A percentile compares a stretch with the other conserved stretches of the same genome.
Conservation (phyloP, 2,113 vertebrate species). For the Dinomys branickii region DNA sequence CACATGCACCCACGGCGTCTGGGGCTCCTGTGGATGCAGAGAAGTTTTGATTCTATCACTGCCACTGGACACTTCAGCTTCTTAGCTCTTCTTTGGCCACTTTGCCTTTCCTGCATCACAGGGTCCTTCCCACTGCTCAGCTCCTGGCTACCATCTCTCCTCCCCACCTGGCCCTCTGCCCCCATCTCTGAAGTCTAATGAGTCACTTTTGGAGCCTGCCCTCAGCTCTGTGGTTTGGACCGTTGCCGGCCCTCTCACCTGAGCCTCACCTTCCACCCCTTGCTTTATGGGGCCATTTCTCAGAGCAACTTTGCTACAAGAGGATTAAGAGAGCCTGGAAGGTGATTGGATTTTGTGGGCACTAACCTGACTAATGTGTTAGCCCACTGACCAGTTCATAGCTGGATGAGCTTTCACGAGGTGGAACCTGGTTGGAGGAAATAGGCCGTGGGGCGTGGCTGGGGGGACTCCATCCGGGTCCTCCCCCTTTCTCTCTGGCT, state of each 20-base stretch:
- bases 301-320: neutral
- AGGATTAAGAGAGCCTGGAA: neutral
- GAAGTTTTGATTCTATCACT: neutral
- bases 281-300: neutral
- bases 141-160: neutral
- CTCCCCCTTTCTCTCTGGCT: neutral
- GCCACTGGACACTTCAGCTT: neutral
- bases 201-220: neutral
- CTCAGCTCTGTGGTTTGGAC: neutral
- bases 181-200: neutral
- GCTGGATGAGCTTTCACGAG: neutral
- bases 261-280: neutral
- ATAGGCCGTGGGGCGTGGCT: neutral
- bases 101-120: neutral
- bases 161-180: neutral
- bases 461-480: neutral
- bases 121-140: neutral
- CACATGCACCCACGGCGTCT: neutral
- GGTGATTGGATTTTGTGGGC: neutral
- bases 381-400: neutral
- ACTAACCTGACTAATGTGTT: neutral
- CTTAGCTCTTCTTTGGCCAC: neutral
- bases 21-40: neutral
- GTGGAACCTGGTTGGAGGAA: neutral
- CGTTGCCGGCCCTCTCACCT: no score